These are phyloP conservation scores for Pseudolaguvia tuberculata DNA, from an alignment of 2,113 vertebrate species.

Conservation along the genomic window DNA sequence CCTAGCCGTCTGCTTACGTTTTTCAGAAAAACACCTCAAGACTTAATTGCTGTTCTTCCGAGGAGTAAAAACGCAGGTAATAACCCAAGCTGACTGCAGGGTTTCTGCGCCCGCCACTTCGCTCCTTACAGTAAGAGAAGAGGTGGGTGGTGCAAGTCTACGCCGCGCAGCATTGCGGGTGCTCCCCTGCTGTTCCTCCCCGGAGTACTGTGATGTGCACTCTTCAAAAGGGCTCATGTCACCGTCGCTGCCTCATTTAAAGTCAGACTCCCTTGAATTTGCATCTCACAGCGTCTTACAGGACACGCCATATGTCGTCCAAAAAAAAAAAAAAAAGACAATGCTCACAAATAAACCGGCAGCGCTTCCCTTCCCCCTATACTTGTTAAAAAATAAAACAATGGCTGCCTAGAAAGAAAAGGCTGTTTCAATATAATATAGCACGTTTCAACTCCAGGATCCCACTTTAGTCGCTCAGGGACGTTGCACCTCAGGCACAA, in stretches of 20 bases:
- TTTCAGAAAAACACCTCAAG: not conserved
- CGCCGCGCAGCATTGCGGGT: constrained; percentile 48
- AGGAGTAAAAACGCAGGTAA: constrained; percentile 39
- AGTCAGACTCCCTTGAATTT: constrained; percentile 55
- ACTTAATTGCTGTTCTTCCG: constrained; percentile 30
- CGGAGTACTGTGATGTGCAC: constrained; percentile 53
- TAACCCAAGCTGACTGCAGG: constrained; percentile 29
- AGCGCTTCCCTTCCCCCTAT: constrained; percentile 23
- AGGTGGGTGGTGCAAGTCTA: constrained; percentile 43
- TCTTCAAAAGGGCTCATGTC: constrained; percentile 54
- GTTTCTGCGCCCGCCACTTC: constrained; percentile 34
- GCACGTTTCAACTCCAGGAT: not conserved
- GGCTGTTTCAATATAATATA: constrained; percentile 35
- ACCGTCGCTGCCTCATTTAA: constrained; percentile 54
- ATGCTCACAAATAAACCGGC: constrained; percentile 55
- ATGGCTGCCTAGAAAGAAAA: constrained; percentile 19
- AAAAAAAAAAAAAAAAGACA: constrained; percentile 55
- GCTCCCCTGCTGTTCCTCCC: constrained; percentile 54
- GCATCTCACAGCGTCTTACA: constrained; percentile 56
- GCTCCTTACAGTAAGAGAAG: constrained; percentile 41
- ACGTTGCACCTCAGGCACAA: constrained; percentile 56
- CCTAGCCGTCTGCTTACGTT: not conserved
- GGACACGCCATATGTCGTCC: constrained; percentile 59
- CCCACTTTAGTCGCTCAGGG: constrained; percentile 1
- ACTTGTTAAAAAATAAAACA: constrained; percentile 26